These are phyloP conservation scores for Sula dactylatra DNA, from an alignment of 2,113 vertebrate genomes.

Conservation along the genomic window DNA sequence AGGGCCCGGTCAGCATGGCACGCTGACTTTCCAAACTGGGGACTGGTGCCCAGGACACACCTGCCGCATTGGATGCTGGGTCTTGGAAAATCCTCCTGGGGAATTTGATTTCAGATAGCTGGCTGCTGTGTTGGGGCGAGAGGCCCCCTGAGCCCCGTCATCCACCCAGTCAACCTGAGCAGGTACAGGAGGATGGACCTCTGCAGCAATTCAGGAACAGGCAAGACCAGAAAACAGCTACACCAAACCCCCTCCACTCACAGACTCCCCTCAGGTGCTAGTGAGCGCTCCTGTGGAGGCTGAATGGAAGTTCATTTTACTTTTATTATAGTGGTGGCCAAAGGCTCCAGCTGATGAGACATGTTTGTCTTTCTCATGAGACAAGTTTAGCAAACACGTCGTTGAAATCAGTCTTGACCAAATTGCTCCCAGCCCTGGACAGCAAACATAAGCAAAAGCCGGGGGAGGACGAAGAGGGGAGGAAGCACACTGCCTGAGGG, in stretches of 20 bases:
- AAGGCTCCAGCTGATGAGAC: neutral
- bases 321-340: neutral
- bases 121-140: neutral
- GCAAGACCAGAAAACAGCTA: neutral
- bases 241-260: neutral
- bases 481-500: neutral
- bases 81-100: neutral
- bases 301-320: neutral
- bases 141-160: neutral
- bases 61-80: rapidly evolving
- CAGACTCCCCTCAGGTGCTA: rapidly evolving
- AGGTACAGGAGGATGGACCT: neutral
- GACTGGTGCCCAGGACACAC: neutral
- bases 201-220: neutral
- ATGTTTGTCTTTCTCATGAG: neutral
- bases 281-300: neutral
- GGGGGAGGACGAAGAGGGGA: neutral
- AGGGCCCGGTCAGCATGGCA: rapidly evolving
- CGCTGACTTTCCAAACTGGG: neutral
- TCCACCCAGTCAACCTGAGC: neutral
- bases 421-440: neutral
- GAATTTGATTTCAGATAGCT: neutral
- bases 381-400: neutral
- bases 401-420: neutral
- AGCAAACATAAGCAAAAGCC: neutral